A percentile compares a stretch with the other conserved stretches of the same genome.
phyloP scores from a whole-genome alignment of 2,113 vertebrate genomes.

The Mobula hypostoma region DNA sequence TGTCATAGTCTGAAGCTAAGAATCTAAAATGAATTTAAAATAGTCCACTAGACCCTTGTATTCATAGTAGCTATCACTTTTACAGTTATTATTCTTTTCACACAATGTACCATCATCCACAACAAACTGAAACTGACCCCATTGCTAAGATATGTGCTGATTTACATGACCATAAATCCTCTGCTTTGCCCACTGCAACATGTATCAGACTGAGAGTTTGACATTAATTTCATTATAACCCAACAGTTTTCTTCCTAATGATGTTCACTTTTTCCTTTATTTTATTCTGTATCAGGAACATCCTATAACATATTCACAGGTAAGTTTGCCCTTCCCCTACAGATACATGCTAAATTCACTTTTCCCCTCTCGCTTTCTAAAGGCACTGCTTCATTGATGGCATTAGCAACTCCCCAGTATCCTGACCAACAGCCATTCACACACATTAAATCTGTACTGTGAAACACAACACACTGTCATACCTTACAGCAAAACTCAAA shows the following conservation, averaged over 20 bases:
- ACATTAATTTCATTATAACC: neutral
- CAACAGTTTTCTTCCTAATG: neutral
- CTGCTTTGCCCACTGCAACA: neutral
- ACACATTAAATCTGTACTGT: neutral
- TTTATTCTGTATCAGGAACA: neutral
- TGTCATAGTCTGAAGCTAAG: neutral
- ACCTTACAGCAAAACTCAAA: neutral
- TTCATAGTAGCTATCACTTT: neutral
- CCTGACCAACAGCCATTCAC: neutral
- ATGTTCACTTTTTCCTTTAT: neutral
- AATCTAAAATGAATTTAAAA: conserved; percentile 18
- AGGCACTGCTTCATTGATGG: neutral
- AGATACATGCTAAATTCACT: no score
- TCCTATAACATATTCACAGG: neutral
- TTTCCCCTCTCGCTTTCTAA: neutral
- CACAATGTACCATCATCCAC: neutral
- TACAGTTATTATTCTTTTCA: neutral
- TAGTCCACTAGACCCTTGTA: conserved; percentile 19
- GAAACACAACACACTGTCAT: neutral
- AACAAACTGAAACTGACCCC: neutral
- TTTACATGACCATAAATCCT: neutral
- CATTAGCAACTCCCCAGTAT: neutral
- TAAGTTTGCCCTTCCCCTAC: neutral
- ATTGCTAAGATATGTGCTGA: neutral
- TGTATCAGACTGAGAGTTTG: neutral